A percentile compares a stretch with the other conserved stretches of the same genome.
Evolutionary conservation across 2,113 vertebrate genomes (phyloP).

Genomic region (Poeciliopsis prolifica): DNA sequence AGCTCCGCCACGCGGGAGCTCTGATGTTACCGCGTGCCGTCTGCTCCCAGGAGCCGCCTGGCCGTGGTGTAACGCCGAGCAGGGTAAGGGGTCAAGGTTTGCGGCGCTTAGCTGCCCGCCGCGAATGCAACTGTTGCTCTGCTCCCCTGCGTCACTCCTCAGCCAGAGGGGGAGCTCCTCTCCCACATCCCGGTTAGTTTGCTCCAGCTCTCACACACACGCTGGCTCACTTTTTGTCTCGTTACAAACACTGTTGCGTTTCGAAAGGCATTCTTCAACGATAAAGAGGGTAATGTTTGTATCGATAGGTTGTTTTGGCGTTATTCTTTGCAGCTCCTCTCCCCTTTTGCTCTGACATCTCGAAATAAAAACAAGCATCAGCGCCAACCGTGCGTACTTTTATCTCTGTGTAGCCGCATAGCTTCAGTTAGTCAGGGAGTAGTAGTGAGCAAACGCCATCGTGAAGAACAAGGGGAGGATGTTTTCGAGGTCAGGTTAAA

Average conservation of each 20-base stretch:
- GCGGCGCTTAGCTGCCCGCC: constrained; percentile 37
- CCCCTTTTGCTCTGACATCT: background rate
- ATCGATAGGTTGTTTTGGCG: background rate
- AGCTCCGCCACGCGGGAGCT: constrained; percentile 9
- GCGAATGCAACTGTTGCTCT: constrained; percentile 64
- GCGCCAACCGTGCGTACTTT: too few species aligned
- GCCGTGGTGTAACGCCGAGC: constrained; percentile 12
- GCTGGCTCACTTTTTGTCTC: constrained; percentile 12
- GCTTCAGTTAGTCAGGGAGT: background rate
- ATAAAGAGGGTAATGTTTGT: background rate
- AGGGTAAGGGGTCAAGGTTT: constrained; percentile 48
- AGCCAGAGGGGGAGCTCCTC: constrained; percentile 66
- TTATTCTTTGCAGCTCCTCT: background rate
- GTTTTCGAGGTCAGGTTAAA: background rate
- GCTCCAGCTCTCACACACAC: background rate
- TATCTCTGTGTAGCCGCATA: background rate
- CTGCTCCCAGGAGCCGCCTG: constrained; percentile 32
- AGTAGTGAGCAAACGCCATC: background rate
- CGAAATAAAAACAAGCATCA: background rate
- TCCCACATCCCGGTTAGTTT: constrained; percentile 53
- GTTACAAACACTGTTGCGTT: too few species aligned
- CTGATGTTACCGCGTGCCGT: constrained; percentile 18
- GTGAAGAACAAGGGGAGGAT: background rate
- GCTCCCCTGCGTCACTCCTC: constrained; percentile 50
- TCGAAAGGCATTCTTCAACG: too few species aligned